Base-by-base conservation (phyloP, 2,797 vertebrate species). In the Platyrinchus mystaceus region DNA sequence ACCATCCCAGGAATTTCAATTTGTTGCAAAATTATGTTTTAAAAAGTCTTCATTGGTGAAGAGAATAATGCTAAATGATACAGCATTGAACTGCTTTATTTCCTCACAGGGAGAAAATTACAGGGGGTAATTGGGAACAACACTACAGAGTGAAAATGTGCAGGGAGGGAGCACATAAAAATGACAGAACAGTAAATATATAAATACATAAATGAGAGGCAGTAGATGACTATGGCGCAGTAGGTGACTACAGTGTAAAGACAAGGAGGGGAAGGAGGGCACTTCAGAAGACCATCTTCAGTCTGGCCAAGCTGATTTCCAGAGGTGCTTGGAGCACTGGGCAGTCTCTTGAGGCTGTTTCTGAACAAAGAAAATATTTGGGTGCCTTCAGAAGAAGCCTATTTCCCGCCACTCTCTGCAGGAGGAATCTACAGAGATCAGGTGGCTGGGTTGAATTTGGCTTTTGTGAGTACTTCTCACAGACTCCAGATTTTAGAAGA, bases 251-350 rank as follows among this genome's bases (percentile, higher is more conserved):
- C 2, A 56, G 16, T 1, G 3, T 28, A 60, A 84, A 71, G 41
- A 70, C 0, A 12, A 52, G 12, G 7, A 4, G 11, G 28, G 43
- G 10, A 55, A 62, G 36, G 14, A 36, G 9, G 5, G 32, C 14
- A 6, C 30, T 50, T n/a, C 11, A 17, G 41, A 88, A 56, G 13
- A 28, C 39, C 41, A 78, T 3, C 10, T 56, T 87, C 53, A 44
- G 22, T 46, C 66, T n/a, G 22, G 8, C 14, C 17, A 74, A 53
- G 26, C 43, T 49, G 34, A 26, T 30, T 46, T 69, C 30, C 43
- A 0, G 0, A 62, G 21, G 34, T 58, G 12, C 14, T 47, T 44
- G 32, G 27, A 43, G 39, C 19, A 39, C 14, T 1, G 5, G 23
- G 18, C 21, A 17, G 8, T 7, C 14, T 89, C 19, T 55, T 28